Conservation (phyloP, 2,888 invertebrate species). For the Amphimallon solstitiale region DNA sequence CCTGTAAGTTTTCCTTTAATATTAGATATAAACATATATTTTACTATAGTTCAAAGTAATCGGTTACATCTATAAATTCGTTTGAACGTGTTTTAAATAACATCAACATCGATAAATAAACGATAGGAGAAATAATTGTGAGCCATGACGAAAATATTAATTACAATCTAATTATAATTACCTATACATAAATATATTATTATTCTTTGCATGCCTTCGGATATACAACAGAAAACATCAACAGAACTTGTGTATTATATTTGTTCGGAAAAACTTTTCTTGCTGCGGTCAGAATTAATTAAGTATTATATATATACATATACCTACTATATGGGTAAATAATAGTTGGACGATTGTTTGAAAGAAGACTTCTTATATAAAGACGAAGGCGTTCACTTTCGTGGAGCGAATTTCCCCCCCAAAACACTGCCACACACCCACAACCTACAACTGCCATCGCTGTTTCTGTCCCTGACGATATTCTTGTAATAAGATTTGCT, state of each 20-base stretch:
- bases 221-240: constrained; percentile 38
- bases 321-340: constrained; percentile 32
- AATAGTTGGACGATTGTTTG: constrained; percentile 33
- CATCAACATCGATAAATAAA: no score
- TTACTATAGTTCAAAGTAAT: no score
- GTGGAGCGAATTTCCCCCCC: constrained; percentile 11
- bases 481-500: constrained; percentile 54
- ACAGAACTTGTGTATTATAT: constrained; percentile 46
- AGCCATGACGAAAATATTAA: no score
- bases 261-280: constrained; percentile 44
- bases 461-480: constrained; percentile 25
- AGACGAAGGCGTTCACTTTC: constrained; percentile 5
- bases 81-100: no score
- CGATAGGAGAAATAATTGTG: no score
- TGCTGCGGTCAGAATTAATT: constrained; percentile 47
- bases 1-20: no score
- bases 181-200: no score
- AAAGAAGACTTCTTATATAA: constrained; percentile 24
- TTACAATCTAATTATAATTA: no score
- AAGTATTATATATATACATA: constrained; percentile 37
- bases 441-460: no score
- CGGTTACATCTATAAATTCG: no score
- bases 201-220: no score
- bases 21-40: no score
- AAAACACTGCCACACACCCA: not conserved